Base-by-base conservation (phyloP, 2,113 vertebrate genomes). In the Egretta garzetta region DNA sequence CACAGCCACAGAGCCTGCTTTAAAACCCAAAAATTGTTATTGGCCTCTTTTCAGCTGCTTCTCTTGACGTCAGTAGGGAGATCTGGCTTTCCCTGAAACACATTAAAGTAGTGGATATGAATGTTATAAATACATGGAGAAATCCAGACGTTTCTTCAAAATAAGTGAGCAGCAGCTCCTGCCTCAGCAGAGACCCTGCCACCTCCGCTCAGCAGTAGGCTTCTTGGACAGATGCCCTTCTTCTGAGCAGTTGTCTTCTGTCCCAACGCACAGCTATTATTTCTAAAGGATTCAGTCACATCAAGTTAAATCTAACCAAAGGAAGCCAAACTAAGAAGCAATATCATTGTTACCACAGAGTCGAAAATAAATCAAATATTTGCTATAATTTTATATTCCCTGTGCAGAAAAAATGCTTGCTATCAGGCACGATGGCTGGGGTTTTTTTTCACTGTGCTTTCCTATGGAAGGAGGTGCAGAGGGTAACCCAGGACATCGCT, bases 31-130 rank as follows among this genome's bases (percentile, higher is more conserved):
- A 88, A 94, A 63, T 80, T 82, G 19, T 75, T 83, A 77, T 30
- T 91, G 91, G 67, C 71, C 20, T 85, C 21, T 87, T 91, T 95
- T 93, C 88, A 86, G 59, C 64, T 88, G 60, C 52, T 73, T 86
- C 55, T 64, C 68, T 49, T 82, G 83, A 92, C 3, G 22, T 91
- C 93, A 89, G 35, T 17, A 41, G 35, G 71, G n/a, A 89, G 64
- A 91, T 76, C 73, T 73, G 68, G 47, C 79, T 84, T 32, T 64
- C 37, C 52, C 68, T 90, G 76, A 89, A 95, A 94, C 2, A 8
- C 45, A 71, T 86, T 86, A 21, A 91, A 86, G 87, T 39, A 88
- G 43, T 62, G 70, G 39, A 71, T 90, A 52, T 33, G 58, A 81
- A 64, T 64, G 23, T 68, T 80, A 77, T 55, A 91, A 92, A 93